Conservation (phyloP, 30 jellyfish, hydroid and myxozoan species). For the Hydra vulgaris region DNA sequence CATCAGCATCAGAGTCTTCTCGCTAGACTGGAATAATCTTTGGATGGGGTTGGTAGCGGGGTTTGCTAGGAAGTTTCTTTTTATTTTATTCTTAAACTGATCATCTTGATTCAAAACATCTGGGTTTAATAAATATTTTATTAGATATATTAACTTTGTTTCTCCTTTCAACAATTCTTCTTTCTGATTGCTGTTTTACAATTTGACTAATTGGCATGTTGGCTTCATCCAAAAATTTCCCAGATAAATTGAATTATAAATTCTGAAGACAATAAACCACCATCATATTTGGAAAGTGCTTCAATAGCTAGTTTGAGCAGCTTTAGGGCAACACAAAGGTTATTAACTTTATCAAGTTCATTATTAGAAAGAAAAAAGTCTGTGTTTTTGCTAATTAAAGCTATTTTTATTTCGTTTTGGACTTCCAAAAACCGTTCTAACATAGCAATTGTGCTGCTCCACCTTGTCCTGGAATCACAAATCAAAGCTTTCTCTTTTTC, state of each 20-base stretch:
- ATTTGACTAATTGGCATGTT: neutral
- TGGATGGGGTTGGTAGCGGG: neutral
- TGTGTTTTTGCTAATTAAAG: neutral
- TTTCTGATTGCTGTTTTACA: neutral
- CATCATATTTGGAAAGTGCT: neutral
- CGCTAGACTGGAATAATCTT: neutral
- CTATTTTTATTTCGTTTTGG: constrained; percentile 6
- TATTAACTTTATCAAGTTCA: neutral
- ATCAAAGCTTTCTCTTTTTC: constrained; percentile 1
- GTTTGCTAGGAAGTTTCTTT: neutral
- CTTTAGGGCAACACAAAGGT: neutral
- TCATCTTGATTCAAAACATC: neutral
- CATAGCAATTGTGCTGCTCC: neutral
- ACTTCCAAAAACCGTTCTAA: neutral
- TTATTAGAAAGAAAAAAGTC: neutral
- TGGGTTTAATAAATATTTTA: neutral
- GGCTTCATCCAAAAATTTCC: neutral
- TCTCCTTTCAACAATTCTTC: neutral
- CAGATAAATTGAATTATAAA: neutral
- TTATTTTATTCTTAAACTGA: neutral
- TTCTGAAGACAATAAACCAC: neutral
- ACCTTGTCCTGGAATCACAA: neutral
- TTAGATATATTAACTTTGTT: neutral
- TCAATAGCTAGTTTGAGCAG: neutral
- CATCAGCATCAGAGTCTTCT: neutral